These are phyloP conservation scores for Oncopodura yosiiana DNA, from an alignment of 1,140 invertebrate genomes.

Conservation along the genomic window DNA sequence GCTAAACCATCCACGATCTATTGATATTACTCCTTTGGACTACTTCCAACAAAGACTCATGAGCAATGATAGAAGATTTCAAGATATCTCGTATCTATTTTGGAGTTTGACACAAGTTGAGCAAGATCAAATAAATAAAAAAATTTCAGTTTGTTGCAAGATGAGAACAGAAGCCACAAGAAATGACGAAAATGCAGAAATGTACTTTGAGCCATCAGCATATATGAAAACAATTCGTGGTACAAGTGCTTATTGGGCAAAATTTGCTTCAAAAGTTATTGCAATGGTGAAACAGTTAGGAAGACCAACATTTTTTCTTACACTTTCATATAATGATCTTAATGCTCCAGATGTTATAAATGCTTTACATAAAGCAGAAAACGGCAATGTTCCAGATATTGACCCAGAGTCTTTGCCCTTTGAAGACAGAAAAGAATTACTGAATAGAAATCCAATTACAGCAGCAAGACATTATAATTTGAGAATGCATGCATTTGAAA, in stretches of 20 bases:
- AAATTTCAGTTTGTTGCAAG: neutral
- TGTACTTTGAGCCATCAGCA: neutral
- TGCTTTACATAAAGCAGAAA: neutral
- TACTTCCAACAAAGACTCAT: conserved; percentile 40
- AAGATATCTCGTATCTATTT: conserved; percentile 40
- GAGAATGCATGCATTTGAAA: neutral
- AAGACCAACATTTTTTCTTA: conserved; percentile 14
- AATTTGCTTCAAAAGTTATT: conserved; percentile 15
- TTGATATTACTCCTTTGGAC: conserved; percentile 39
- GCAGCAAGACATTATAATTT: neutral
- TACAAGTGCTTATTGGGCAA: conserved; percentile 24
- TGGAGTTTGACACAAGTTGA: conserved; percentile 38
- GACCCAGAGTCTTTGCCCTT: neutral
- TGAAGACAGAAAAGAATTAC: neutral
- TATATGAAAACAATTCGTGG: conserved; percentile 7
- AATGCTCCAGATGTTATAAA: too few species aligned
- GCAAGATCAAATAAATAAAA: neutral
- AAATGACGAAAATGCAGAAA: too few species aligned
- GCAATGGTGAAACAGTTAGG: conserved; percentile 18
- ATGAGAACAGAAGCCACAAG: neutral
- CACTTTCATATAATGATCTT: too few species aligned
- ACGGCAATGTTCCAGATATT: neutral
- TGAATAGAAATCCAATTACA: neutral
- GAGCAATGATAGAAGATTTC: conserved; percentile 38
- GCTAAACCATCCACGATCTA: conserved; percentile 37